These are phyloP conservation scores for Acleris emargana DNA, from an alignment of 2,888 invertebrate species.

Conservation along the genomic window DNA sequence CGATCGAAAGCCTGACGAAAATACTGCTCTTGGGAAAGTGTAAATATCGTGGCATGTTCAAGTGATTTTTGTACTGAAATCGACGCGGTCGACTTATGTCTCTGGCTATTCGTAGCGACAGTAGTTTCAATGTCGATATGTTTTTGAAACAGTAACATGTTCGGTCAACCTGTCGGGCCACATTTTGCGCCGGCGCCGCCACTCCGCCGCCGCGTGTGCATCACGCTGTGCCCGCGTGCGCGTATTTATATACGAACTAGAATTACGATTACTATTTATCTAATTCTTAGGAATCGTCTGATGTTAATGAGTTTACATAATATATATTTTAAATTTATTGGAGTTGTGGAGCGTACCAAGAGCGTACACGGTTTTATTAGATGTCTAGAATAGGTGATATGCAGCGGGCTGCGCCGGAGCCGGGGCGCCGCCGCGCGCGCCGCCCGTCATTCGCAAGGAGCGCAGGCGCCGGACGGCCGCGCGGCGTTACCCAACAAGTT, in stretches of 20 bases:
- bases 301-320: conserved; percentile 53
- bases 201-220: conserved; percentile 63
- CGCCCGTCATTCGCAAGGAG: conserved; percentile 63
- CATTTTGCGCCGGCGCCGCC: conserved; percentile 54
- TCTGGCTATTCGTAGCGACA: conserved; percentile 20
- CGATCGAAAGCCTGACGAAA: conserved; percentile 44
- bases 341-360: conserved; percentile 45
- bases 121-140: conserved; percentile 25
- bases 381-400: conserved; percentile 65
- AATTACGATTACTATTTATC: conserved; percentile 42
- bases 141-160: conserved; percentile 35
- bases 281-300: conserved; percentile 49
- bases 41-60: conserved; percentile 24
- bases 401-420: conserved; percentile 50
- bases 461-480: conserved; percentile 68
- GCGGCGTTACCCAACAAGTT: conserved; percentile 42
- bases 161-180: conserved; percentile 42
- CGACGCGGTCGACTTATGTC: background rate
- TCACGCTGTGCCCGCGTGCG: conserved; percentile 67
- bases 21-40: conserved; percentile 44
- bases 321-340: conserved; percentile 53
- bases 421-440: conserved; percentile 47
- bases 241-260: conserved; percentile 62
- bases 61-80: conserved; percentile 16
- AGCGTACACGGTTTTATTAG: conserved; percentile 52